phyloP scores from a whole-genome alignment of 2,113 vertebrate genomes.

The Podocnemis expansa region DNA sequence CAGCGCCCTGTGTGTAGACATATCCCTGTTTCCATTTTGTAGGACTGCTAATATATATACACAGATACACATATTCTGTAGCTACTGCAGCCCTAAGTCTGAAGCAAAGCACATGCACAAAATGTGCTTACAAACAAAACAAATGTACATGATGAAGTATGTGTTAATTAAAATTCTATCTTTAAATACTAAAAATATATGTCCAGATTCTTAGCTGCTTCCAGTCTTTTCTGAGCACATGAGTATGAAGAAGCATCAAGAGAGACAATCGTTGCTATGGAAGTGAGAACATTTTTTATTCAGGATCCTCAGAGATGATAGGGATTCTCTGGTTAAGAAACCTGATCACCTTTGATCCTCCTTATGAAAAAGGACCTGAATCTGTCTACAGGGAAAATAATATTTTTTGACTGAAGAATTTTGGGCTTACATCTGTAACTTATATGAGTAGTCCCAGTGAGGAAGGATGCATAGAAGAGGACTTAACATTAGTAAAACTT shows the following conservation, averaged over 20 bases:
- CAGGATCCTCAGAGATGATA: not conserved
- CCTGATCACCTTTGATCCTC: not conserved
- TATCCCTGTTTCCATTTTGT: not conserved
- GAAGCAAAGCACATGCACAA: not conserved
- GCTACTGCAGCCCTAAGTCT: not conserved
- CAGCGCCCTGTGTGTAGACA: too few relatives aligned
- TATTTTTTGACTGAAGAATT: not conserved
- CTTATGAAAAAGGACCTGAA: not conserved
- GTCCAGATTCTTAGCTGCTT: too few relatives aligned
- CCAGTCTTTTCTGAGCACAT: too few relatives aligned
- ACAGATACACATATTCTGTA: not conserved
- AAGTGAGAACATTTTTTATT: not conserved
- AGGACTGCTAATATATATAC: too few relatives aligned
- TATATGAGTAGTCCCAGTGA: not conserved
- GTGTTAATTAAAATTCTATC: not conserved
- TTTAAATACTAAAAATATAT: not conserved
- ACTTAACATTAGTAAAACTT: too few relatives aligned
- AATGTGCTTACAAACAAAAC: not conserved
- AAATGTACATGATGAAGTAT: not conserved
- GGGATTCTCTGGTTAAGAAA: not conserved
- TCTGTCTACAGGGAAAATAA: not conserved
- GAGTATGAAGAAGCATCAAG: not conserved
- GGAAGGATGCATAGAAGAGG: too few relatives aligned
- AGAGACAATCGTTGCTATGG: not conserved
- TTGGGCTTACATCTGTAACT: not conserved